These are phyloP conservation scores for Heliornis fulica DNA, from an alignment of 2,113 vertebrate genomes.

Conservation along the genomic window DNA sequence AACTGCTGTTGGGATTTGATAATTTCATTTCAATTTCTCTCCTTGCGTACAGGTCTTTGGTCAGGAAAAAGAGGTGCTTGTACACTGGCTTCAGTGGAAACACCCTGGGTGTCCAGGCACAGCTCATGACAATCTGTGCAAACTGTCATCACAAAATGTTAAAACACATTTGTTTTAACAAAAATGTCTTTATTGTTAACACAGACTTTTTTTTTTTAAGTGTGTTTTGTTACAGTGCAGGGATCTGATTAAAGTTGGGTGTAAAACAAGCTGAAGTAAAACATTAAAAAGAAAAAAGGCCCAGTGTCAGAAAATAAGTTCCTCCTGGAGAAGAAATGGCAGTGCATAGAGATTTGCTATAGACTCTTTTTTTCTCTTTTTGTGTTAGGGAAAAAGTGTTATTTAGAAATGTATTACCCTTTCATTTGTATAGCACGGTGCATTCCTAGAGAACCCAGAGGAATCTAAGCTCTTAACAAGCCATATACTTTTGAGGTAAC, in stretches of 20 bases:
- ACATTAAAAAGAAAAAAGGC: neutral
- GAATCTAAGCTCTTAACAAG: neutral
- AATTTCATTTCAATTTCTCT: constrained; percentile 8
- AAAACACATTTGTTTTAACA: neutral
- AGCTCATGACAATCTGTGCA: neutral
- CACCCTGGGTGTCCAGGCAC: neutral
- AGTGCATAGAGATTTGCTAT: neutral
- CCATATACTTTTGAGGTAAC: neutral
- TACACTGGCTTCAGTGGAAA: neutral
- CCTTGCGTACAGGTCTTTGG: neutral
- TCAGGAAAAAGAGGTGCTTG: neutral
- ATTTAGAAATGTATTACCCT: neutral
- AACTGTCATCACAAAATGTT: neutral
- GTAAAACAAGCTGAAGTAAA: neutral
- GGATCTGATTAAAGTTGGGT: neutral
- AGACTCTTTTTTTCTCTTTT: neutral
- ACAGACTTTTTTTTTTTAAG: neutral
- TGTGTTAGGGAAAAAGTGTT: neutral
- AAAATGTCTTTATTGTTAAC: neutral
- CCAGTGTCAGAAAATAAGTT: neutral
- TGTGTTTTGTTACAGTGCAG: neutral
- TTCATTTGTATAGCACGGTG: neutral
- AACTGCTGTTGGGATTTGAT: constrained; percentile 1
- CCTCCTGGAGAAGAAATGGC: neutral
- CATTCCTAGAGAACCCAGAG: neutral